These are phyloP conservation scores for Bombus confusus DNA, from an alignment of 1,140 invertebrate genomes.

Conservation along the genomic window DNA sequence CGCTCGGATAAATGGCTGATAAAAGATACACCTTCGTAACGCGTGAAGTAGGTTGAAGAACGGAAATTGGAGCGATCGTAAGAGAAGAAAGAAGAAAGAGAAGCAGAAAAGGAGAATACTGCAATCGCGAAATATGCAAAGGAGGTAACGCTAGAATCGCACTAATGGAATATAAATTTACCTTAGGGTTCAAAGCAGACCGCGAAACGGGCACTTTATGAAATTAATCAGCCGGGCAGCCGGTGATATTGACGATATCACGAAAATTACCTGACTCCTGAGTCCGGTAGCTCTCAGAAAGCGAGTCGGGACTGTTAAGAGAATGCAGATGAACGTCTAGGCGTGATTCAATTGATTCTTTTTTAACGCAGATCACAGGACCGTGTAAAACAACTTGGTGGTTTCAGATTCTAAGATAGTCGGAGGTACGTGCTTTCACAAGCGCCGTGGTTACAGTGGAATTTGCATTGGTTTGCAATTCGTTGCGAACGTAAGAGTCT, in stretches of 20 bases:
- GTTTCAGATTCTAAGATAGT: not conserved
- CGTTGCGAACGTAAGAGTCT: slow-evolving; percentile 49
- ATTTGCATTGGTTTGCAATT: slow-evolving; percentile 62
- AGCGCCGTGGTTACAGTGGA: slow-evolving; percentile 12
- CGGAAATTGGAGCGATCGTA: not conserved
- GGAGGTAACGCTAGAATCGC: not conserved
- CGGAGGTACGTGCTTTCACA: slow-evolving; percentile 18
- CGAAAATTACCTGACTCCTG: not conserved
- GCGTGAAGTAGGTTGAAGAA: not conserved
- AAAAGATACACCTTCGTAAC: not conserved
- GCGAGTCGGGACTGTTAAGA: too few relatives aligned
- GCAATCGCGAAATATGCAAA: not conserved
- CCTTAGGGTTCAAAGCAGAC: not conserved
- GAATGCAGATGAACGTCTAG: slow-evolving; percentile 26
- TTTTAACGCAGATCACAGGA: not conserved
- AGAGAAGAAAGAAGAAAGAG: not conserved
- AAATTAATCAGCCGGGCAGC: slow-evolving; percentile 32
- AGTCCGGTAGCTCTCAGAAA: not conserved
- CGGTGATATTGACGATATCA: slow-evolving; percentile 8
- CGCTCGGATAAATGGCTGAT: slow-evolving; percentile 36
- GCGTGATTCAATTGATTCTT: slow-evolving; percentile 43
- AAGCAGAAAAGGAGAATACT: not conserved
- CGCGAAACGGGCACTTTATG: slow-evolving; percentile 14
- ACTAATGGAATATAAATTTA: slow-evolving; percentile 26
- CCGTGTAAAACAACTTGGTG: not conserved